Conservation (phyloP, 2,113 vertebrate genomes). For the Porphyrio hochstetteri region DNA sequence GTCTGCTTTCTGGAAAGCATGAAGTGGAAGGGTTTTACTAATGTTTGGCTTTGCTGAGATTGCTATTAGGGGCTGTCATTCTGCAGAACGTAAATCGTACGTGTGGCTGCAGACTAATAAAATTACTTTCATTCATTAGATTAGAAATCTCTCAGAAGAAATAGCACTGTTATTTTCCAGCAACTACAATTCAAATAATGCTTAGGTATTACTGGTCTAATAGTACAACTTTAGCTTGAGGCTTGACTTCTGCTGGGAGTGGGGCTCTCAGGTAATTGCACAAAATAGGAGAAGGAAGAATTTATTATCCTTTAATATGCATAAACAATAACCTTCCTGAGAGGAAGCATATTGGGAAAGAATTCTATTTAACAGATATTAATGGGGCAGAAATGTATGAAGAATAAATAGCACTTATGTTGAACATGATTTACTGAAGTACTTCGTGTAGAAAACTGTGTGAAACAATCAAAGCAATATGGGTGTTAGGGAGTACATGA, state of each 20-base stretch:
- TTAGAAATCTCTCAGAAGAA: constrained; percentile 3
- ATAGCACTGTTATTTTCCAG: neutral
- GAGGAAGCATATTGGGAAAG: neutral
- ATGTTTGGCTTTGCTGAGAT: neutral
- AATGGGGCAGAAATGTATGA: neutral
- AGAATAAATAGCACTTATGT: neutral
- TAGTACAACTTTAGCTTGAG: neutral
- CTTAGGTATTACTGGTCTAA: neutral
- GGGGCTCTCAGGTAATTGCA: neutral
- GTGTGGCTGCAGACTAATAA: neutral
- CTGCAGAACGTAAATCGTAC: neutral
- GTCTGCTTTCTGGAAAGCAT: neutral
- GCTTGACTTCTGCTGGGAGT: neutral
- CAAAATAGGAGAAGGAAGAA: neutral
- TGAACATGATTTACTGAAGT: neutral
- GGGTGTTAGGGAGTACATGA: neutral
- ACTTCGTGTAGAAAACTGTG: neutral
- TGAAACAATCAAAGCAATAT: neutral
- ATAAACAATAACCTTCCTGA: neutral
- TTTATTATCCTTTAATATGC: neutral
- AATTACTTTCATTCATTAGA: constrained; percentile 12
- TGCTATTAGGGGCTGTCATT: neutral
- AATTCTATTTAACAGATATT: neutral
- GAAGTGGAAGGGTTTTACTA: neutral
- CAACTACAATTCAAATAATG: neutral